These are phyloP conservation scores for mouse (Mus musculus) DNA, from an alignment of 2,113 vertebrate genomes.

Conservation along the genomic window GRCm39 chr2:70016501-70017000, in stretches of 20 bases:
- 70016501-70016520: background rate
- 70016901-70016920: background rate
- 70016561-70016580: fast-evolving
- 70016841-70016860: constrained; percentile 34
- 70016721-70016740: background rate
- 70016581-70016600: background rate
- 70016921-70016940: constrained; percentile 19
- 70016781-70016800: background rate
- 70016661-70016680: background rate
- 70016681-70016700: background rate
- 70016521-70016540: background rate
- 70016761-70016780: background rate
- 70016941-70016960: background rate
- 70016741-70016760: background rate
- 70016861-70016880: background rate
- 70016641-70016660: background rate
- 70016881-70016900: background rate
- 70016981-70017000: background rate
- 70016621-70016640: background rate
- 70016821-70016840: background rate
- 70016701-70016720: background rate
- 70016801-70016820: constrained; percentile 19
- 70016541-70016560: background rate
- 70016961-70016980: background rate
- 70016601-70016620: no score